Evolutionary conservation across 2,888 invertebrate species (phyloP).

Genomic region (Campoplex capitator): DNA sequence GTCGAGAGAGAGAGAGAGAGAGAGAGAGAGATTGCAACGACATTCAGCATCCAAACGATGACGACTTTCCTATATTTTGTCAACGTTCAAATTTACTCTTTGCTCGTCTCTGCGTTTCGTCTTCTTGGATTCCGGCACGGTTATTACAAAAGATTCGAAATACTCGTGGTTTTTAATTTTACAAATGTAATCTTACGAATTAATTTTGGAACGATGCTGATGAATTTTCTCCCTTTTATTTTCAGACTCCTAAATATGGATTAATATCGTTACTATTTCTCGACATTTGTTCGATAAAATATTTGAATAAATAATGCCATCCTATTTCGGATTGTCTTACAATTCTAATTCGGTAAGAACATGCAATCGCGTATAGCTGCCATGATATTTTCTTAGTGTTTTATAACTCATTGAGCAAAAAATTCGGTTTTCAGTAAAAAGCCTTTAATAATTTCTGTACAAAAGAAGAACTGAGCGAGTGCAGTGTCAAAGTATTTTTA

Average conservation of each 20-base stretch:
- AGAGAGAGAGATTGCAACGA: not conserved
- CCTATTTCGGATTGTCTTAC: not conserved
- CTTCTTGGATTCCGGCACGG: not conserved
- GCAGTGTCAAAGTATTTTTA: not conserved
- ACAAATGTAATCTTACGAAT: no score
- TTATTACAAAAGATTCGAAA: not conserved
- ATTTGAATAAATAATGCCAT: not conserved
- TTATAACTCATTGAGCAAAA: not conserved
- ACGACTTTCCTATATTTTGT: not conserved
- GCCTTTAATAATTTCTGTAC: not conserved
- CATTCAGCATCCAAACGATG: not conserved
- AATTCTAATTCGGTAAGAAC: not conserved
- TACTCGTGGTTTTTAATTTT: not conserved
- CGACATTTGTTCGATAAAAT: slow-evolving; percentile 1
- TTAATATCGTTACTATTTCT: not conserved
- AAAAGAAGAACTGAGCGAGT: not conserved
- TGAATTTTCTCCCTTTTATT: not conserved
- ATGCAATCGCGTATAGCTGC: not conserved
- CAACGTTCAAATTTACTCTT: not conserved
- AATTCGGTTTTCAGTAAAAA: not conserved
- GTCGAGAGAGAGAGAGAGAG: not conserved
- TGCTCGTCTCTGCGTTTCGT: not conserved
- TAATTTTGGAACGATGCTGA: not conserved
- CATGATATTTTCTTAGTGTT: not conserved
- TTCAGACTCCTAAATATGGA: not conserved